These are phyloP conservation scores for Hypomecis atomaria DNA, from an alignment of 2,888 invertebrate species.

Conservation along the genomic window DNA sequence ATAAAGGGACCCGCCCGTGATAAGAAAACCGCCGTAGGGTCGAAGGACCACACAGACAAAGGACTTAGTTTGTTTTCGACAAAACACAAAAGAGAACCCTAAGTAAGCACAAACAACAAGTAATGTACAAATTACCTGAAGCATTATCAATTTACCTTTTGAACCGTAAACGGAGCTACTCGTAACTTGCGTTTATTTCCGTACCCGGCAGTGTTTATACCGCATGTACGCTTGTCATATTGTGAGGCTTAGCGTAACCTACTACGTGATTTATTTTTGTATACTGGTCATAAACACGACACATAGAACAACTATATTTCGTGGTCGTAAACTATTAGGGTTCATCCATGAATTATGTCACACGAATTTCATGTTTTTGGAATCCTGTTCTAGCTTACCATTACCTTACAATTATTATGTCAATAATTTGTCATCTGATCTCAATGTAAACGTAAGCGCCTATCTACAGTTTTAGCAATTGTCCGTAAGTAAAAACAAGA, in stretches of 20 bases:
- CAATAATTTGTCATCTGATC: no score
- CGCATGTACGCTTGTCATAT: not conserved
- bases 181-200: constrained; percentile 51
- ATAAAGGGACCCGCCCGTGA: constrained; percentile 56
- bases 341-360: no score
- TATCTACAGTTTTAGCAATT: no score
- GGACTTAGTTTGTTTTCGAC: constrained; percentile 70
- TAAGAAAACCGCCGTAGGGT: constrained; percentile 72
- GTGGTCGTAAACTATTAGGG: no score
- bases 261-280: constrained; percentile 1
- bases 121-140: constrained; percentile 64
- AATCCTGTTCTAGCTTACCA: no score
- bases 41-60: constrained; percentile 63
- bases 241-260: not conserved
- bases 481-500: no score
- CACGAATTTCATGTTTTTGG: no score
- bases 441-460: no score
- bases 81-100: constrained; percentile 72
- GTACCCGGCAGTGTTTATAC: constrained; percentile 14
- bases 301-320: no score
- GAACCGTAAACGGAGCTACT: constrained; percentile 45
- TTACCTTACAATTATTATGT: no score
- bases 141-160: constrained; percentile 63
- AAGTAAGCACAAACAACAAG: constrained; percentile 68
- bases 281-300: no score